phyloP scores from a whole-genome alignment of 2,888 invertebrate genomes.

The Taenaris catops region DNA sequence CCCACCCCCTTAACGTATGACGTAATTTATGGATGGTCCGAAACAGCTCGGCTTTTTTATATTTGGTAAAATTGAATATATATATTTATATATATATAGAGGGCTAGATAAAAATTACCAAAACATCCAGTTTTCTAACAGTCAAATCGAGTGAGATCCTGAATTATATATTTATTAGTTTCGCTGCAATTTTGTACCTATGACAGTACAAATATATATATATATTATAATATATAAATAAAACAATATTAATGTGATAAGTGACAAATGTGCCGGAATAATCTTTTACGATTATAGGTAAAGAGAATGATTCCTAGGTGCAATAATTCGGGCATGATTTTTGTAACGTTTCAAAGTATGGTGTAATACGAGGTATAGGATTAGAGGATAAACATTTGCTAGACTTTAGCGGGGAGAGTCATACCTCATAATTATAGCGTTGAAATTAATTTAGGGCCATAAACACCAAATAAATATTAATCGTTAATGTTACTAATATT shows the following conservation, averaged over 20 bases:
- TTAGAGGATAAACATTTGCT: constrained; percentile 28
- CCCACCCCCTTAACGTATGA: no score
- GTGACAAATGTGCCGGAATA: constrained; percentile 3
- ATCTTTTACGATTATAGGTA: constrained; percentile 10
- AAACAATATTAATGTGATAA: constrained; percentile 13
- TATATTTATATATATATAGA: no score
- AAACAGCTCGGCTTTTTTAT: no score
- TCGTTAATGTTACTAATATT: constrained; percentile 21
- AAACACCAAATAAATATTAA: constrained; percentile 72
- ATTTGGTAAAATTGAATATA: no score
- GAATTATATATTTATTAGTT: constrained; percentile 8
- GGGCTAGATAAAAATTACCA: no score
- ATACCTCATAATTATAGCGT: constrained; percentile 31
- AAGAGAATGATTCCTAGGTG: constrained; percentile 17
- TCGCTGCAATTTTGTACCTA: constrained; percentile 25
- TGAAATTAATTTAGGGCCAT: constrained; percentile 50
- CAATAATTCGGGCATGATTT: constrained; percentile 15
- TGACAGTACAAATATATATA: constrained; percentile 23
- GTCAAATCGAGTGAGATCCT: constrained; percentile 13
- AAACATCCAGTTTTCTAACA: constrained; percentile 9
- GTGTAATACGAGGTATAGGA: constrained; percentile 24
- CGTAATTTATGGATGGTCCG: no score
- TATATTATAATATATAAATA: constrained; percentile 1
- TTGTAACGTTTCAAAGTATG: constrained; percentile 13
- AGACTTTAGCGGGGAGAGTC: constrained; percentile 32